Percentiles rank a stretch among this genome's conserved stretches.
Evolutionary conservation across 1,140 invertebrate genomes (phyloP).

Genomic region (Procambarus virginalis): DNA sequence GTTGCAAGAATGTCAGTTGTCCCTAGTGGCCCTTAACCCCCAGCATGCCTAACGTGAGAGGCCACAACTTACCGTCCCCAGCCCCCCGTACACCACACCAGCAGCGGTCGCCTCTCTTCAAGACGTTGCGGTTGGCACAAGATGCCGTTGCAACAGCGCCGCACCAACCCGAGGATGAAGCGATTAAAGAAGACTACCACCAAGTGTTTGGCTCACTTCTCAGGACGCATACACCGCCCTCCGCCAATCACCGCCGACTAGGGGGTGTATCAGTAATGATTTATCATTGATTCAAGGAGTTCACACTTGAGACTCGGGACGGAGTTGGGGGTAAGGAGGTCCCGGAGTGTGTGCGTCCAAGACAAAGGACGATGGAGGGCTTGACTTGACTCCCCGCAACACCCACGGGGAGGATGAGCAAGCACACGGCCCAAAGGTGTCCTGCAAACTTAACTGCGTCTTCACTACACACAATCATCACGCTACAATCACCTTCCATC

Average conservation of each 20-base stretch:
- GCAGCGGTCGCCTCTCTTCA: not conserved
- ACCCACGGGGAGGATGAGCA: not conserved
- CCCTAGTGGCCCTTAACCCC: not conserved
- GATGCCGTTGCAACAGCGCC: not conserved
- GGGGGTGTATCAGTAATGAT: constrained; percentile 10
- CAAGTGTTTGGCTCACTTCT: constrained; percentile 1
- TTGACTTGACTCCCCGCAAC: not conserved
- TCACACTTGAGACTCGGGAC: not conserved
- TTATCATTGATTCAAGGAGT: constrained; percentile 8
- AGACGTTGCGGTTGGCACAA: constrained; percentile 1
- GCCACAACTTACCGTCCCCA: not conserved
- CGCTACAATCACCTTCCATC: not conserved
- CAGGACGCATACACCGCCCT: constrained; percentile 3
- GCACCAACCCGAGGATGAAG: not conserved
- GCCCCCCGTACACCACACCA: not conserved
- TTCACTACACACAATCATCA: not conserved
- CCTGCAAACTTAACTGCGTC: too few relatives aligned
- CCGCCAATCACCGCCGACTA: constrained; percentile 12
- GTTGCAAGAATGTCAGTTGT: constrained; percentile 5
- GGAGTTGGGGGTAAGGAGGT: not conserved
- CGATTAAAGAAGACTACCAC: not conserved
- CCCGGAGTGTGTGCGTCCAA: not conserved
- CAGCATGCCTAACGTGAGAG: not conserved
- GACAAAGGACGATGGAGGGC: not conserved
- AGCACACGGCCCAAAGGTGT: too few relatives aligned